Evolutionary conservation across 2,797 vertebrate genomes (phyloP), one percentile per base, ranked within the genome.

Genomic region (Sebastes oblongus): DNA sequence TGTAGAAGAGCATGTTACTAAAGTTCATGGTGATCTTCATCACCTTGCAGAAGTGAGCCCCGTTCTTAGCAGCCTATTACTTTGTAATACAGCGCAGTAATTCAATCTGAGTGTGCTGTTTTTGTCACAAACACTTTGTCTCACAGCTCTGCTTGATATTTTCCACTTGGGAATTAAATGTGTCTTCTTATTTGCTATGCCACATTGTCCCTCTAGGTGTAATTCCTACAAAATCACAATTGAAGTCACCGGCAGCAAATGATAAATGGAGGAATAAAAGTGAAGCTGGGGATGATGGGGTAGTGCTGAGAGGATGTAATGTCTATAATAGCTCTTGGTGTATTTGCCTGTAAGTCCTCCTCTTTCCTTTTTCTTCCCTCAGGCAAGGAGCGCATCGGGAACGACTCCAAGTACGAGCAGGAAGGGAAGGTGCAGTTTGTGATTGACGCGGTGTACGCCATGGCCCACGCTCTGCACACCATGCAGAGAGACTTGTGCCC

Each of bases 381-480:
- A 99, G 98, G 98, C 66, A 97, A 98, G 93, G 98, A 99, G 92
- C 95, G 98, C 75, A 99, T 99, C 55, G 97, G 97, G 66, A 96
- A 95, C 20, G 97, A 99, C 91, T 99, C 98, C 12, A 97, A 93
- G 84, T 99, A 98, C 18, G 97, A 99, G 91, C 98, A 99, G 93
- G 98, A 99, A 78, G 98, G 97, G 32, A 98, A 98, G 94, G 98
- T 99, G 73, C 98, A 99, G 95, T 99, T 99, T n/a, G 98, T 99
- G 88, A 98, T 99, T 22, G 98, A 99, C 0, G 97, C 98, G 0
- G 98, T 99, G 69, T 99, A 99, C 0, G 96, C 98, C 46, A 98
- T 99, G 97, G 98, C 98, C 6, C 98, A 99, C 1, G 98, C 98
- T 0, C 96, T 99, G 11, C 98, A 99, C 92, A 97, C 96, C 90